Percentiles rank a stretch among this genome's conserved stretches.
phyloP scores from a whole-genome alignment of 2,113 vertebrate genomes.

The Poeciliopsis prolifica region DNA sequence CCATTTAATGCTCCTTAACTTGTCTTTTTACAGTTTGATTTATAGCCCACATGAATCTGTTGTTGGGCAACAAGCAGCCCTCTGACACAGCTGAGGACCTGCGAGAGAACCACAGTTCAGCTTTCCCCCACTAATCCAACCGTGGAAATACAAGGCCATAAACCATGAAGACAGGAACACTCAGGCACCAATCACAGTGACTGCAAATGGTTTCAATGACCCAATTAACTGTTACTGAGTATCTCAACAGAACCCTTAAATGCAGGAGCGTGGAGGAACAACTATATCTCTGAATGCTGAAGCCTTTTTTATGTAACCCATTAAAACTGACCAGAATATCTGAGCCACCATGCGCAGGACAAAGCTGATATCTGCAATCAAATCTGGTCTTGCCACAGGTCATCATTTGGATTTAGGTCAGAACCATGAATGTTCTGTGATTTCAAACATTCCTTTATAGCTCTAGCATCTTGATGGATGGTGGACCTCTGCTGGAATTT shows the following conservation, averaged over 20 bases:
- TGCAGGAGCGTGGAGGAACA: background rate
- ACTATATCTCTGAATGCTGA: background rate
- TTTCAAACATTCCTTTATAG: too few relatives aligned
- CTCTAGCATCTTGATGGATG: too few relatives aligned
- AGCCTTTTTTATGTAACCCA: background rate
- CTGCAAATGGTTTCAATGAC: constrained; percentile 74
- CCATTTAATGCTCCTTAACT: constrained; percentile 65
- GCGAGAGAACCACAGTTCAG: constrained; percentile 48
- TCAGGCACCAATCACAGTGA: constrained; percentile 68
- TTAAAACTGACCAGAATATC: background rate
- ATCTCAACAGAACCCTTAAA: background rate
- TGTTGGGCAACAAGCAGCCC: constrained; percentile 40
- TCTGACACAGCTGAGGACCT: constrained; percentile 28
- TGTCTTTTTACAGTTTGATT: constrained; percentile 63
- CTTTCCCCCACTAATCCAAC: constrained; percentile 62
- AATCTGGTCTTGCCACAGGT: background rate
- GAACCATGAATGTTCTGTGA: background rate
- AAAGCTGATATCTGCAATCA: background rate
- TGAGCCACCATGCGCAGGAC: too few relatives aligned
- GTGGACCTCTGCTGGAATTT: background rate
- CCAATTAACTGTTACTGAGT: constrained; percentile 5
- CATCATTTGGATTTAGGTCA: background rate
- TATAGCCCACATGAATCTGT: constrained; percentile 65
- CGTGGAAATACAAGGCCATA: constrained; percentile 75
- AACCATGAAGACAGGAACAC: constrained; percentile 67